A percentile compares a stretch with the other conserved stretches of the same genome.
phyloP scores from a whole-genome alignment of 2,113 vertebrate genomes.

The Scortum barcoo region DNA sequence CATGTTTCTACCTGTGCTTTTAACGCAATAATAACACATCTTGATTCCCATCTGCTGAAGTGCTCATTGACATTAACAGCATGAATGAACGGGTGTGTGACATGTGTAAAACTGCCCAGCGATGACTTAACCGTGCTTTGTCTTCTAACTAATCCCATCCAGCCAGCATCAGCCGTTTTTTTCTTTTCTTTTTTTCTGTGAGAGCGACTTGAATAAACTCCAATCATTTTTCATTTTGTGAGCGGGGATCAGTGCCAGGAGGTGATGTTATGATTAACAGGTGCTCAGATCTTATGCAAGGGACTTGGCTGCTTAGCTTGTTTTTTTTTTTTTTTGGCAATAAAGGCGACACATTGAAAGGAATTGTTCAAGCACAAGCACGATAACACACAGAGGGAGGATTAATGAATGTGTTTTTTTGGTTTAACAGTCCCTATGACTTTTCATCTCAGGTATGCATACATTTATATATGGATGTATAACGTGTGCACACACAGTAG shows the following conservation, averaged over 20 bases:
- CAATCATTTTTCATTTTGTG: conserved; percentile 40
- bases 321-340: conserved; percentile 46
- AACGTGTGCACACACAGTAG: conserved; percentile 1
- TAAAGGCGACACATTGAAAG: conserved; percentile 22
- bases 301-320: conserved; percentile 20
- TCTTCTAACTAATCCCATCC: conserved; percentile 58
- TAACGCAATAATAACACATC: conserved; percentile 14
- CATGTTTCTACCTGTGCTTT: conserved; percentile 58
- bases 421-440: not conserved
- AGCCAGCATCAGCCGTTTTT: conserved; percentile 30
- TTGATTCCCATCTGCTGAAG: conserved; percentile 18
- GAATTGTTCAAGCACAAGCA: conserved; percentile 29
- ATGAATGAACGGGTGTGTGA: conserved; percentile 52
- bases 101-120: conserved; percentile 50
- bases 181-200: no score
- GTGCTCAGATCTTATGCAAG: conserved; percentile 55
- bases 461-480: not conserved
- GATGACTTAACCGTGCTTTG: conserved; percentile 48
- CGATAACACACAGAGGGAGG: conserved; percentile 10
- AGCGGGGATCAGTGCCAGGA: conserved; percentile 54
- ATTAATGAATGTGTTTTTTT: not conserved
- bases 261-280: conserved; percentile 68
- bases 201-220: conserved; percentile 47
- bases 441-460: conserved; percentile 11
- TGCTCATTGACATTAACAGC: not conserved